Evolutionary conservation across 2,888 invertebrate genomes (phyloP).

Genomic region (Loripinus fragilis): DNA sequence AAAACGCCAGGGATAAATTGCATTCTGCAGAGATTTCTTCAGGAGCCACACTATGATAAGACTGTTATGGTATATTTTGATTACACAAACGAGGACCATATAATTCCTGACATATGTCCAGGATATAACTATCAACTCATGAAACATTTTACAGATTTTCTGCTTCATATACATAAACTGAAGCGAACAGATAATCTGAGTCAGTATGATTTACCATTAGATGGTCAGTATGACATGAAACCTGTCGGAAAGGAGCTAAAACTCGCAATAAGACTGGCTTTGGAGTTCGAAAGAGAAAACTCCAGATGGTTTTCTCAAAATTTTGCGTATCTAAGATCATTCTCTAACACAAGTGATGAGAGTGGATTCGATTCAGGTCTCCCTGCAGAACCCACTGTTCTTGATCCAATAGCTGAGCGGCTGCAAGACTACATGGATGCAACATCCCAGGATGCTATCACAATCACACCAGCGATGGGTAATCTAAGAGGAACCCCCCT

Average conservation of each 20-base stretch:
- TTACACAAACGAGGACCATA: slow-evolving; percentile 47
- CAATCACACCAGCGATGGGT: slow-evolving; percentile 33
- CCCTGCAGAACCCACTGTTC: not conserved
- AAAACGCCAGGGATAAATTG: slow-evolving; percentile 45
- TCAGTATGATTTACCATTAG: slow-evolving; percentile 49
- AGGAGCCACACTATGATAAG: slow-evolving; percentile 51
- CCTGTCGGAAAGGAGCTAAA: slow-evolving; percentile 44
- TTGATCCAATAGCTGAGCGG: not conserved
- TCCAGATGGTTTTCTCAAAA: slow-evolving; percentile 39
- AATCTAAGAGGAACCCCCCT: not conserved
- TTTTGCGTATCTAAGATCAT: slow-evolving; percentile 27
- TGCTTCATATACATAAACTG: slow-evolving; percentile 56
- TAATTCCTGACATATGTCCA: slow-evolving; percentile 52
- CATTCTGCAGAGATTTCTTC: slow-evolving; percentile 48
- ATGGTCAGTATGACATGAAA: slow-evolving; percentile 38
- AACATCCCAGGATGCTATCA: slow-evolving; percentile 25
- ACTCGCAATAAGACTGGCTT: slow-evolving; percentile 34
- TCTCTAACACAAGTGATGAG: slow-evolving; percentile 42
- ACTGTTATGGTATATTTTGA: slow-evolving; percentile 58
- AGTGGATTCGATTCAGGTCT: slow-evolving; percentile 53
- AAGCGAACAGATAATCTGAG: slow-evolving; percentile 47
- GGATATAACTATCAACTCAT: slow-evolving; percentile 56
- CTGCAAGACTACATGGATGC: slow-evolving; percentile 15
- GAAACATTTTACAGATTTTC: slow-evolving; percentile 59
- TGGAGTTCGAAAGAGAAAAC: slow-evolving; percentile 37